These are phyloP conservation scores for Anoplopoma fimbria DNA, from an alignment of 2,113 vertebrate genomes.

Conservation along the genomic window DNA sequence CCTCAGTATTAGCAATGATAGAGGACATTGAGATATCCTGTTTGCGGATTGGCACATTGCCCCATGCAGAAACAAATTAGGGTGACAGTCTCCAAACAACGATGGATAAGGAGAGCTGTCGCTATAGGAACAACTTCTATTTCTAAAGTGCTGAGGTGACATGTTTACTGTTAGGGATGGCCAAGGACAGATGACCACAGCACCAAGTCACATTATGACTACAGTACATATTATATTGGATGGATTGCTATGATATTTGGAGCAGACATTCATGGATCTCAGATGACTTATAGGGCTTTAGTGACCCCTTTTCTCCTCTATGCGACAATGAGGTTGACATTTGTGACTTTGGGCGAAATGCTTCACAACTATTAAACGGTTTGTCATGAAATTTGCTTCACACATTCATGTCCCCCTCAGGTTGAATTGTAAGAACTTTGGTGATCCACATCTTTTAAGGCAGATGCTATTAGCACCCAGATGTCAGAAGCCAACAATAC, in stretches of 20 bases:
- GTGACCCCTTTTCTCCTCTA: neutral
- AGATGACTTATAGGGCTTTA: neutral
- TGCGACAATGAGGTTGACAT: neutral
- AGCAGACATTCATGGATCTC: neutral
- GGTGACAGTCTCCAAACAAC: conserved; percentile 58
- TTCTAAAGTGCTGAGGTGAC: conserved; percentile 54
- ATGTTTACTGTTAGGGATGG: conserved; percentile 31
- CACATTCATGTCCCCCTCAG: neutral
- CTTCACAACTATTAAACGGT: neutral
- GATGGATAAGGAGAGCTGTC: conserved; percentile 51
- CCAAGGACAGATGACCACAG: conserved; percentile 44
- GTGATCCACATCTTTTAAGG: neutral
- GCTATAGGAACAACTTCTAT: conserved; percentile 43
- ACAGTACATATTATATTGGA: neutral
- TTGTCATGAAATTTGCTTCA: neutral
- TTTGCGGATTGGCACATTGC: conserved; percentile 35
- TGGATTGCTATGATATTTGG: neutral
- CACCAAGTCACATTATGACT: conserved; percentile 11
- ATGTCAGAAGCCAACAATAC: neutral
- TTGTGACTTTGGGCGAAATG: neutral
- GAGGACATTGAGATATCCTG: conserved; percentile 21
- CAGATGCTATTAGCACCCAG: neutral
- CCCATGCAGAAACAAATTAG: conserved; percentile 26
- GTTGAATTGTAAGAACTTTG: neutral
- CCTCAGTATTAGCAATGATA: conserved; percentile 40